Percentiles rank a stretch among this genome's conserved stretches.
phyloP scores from a whole-genome alignment of 2,888 invertebrate genomes.

The Emesis castigata region DNA sequence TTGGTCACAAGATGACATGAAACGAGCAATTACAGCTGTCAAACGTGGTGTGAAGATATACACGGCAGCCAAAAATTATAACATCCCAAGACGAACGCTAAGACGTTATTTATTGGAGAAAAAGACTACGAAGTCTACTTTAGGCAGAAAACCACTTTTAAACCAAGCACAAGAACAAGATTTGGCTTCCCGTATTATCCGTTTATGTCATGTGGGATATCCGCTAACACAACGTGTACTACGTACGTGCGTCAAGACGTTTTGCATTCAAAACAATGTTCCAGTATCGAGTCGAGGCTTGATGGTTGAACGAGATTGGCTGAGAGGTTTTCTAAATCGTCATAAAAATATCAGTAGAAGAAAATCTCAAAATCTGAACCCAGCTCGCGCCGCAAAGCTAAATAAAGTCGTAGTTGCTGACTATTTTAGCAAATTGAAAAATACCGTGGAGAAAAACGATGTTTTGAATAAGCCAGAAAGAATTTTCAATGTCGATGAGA shows the following conservation, averaged over 20 bases:
- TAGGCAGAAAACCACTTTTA: constrained; percentile 36
- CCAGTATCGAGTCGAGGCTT: constrained; percentile 19
- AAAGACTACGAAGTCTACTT: constrained; percentile 26
- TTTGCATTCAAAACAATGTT: neutral
- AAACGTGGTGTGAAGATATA: neutral
- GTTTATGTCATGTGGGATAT: neutral
- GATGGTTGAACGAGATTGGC: constrained; percentile 49
- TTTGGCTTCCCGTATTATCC: constrained; percentile 4
- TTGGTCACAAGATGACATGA: neutral
- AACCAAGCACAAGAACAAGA: constrained; percentile 28
- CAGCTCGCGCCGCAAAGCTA: constrained; percentile 46
- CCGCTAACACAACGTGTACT: constrained; percentile 11
- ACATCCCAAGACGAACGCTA: constrained; percentile 31
- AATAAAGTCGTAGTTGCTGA: too few relatives aligned
- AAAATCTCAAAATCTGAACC: constrained; percentile 43
- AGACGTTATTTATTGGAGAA: constrained; percentile 43
- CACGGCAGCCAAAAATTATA: constrained; percentile 24
- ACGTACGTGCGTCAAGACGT: constrained; percentile 3
- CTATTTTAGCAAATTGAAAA: constrained; percentile 49
- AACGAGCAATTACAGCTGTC: neutral
- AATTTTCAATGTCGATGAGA: constrained; percentile 37
- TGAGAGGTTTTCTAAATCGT: constrained; percentile 46
- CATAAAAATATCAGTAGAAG: constrained; percentile 41
- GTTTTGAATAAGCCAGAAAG: constrained; percentile 49
- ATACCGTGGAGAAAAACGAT: constrained; percentile 42